These are phyloP conservation scores for Cinara cedri DNA, from an alignment of 2,888 invertebrate genomes.

Conservation along the genomic window DNA sequence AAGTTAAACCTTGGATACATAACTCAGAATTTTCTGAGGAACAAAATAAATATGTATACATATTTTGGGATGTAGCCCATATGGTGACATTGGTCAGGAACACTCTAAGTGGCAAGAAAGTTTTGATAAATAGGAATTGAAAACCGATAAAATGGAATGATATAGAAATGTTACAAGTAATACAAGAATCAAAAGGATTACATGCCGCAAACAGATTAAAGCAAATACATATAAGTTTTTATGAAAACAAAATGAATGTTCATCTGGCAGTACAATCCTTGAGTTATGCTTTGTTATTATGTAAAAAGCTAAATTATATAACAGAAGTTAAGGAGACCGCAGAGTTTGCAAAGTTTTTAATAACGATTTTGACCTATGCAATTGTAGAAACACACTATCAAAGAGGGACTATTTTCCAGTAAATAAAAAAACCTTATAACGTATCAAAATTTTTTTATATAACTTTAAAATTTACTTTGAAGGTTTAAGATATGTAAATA, in stretches of 20 bases:
- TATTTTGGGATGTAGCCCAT: constrained; percentile 27
- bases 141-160: constrained; percentile 29
- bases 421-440: neutral
- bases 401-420: neutral
- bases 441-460: neutral
- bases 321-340: neutral
- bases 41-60: neutral
- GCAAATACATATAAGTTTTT: neutral
- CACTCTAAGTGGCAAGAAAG: constrained; percentile 2
- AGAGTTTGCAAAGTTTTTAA: neutral
- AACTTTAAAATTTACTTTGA: neutral
- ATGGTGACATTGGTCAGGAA: constrained; percentile 7
- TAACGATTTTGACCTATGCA: constrained; percentile 2
- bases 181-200: constrained; percentile 23
- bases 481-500: neutral
- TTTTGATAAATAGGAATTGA: constrained; percentile 10
- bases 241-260: constrained; percentile 47
- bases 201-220: constrained; percentile 33
- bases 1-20: constrained; percentile 38
- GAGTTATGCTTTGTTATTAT: neutral
- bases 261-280: constrained; percentile 1
- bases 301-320: neutral
- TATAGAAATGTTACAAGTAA: constrained; percentile 2
- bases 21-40: constrained; percentile 5
- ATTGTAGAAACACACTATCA: constrained; percentile 8